Conservation (phyloP, 1,140 invertebrate species). For the Caenorhabditis remanei region DNA sequence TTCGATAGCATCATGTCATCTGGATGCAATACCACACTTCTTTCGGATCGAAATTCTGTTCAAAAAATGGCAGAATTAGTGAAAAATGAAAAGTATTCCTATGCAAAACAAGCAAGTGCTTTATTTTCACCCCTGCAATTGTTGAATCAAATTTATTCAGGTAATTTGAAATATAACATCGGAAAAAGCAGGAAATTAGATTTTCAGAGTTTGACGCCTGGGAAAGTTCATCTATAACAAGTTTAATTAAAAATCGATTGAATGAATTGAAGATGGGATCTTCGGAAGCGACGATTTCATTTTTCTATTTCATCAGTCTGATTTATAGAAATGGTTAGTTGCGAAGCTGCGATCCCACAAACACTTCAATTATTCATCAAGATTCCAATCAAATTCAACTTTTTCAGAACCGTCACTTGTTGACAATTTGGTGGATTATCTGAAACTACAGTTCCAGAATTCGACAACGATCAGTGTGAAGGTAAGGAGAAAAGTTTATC, state of each 20-base stretch:
- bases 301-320: conserved; percentile 3
- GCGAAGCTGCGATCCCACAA: too few species aligned
- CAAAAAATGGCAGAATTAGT: not conserved
- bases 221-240: not conserved
- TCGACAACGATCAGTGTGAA: not conserved
- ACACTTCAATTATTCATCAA: too few species aligned
- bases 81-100: conserved; percentile 5
- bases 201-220: conserved; percentile 8
- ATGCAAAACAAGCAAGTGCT: not conserved
- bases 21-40: too few species aligned
- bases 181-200: too few species aligned
- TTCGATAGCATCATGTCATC: not conserved
- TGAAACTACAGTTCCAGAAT: not conserved
- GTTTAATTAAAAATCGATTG: not conserved
- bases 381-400: not conserved
- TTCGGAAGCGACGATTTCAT: not conserved
- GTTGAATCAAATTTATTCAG: not conserved
- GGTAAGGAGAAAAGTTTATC: too few species aligned
- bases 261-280: not conserved
- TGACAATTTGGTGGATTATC: not conserved
- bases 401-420: not conserved
- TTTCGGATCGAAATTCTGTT: not conserved
- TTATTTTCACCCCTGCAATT: not conserved
- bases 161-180: not conserved
- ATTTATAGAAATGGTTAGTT: conserved; percentile 29